Percentiles rank a stretch among this genome's conserved stretches.
Conservation (phyloP, 2,797 vertebrate genomes). For the Valencia hispanica region DNA sequence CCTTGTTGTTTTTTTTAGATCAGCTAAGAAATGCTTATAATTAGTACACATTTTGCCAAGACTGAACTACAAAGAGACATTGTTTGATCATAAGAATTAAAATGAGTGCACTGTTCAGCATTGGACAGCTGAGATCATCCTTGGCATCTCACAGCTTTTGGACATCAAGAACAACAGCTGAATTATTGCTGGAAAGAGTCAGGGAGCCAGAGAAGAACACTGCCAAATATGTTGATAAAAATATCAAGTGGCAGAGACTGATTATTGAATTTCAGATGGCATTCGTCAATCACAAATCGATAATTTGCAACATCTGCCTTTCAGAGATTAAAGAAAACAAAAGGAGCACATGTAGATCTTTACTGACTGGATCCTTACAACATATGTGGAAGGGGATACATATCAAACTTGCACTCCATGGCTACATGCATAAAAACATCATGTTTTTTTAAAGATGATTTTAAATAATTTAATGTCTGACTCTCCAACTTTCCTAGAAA, state of each 20-base stretch:
- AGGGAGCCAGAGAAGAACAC: neutral
- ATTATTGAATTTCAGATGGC: neutral
- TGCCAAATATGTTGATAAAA: slow-evolving; percentile 32
- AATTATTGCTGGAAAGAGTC: slow-evolving; percentile 40
- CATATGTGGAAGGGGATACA: slow-evolving; percentile 48
- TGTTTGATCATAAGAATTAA: slow-evolving; percentile 30
- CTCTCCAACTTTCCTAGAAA: slow-evolving; percentile 16
- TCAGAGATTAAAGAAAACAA: slow-evolving; percentile 19
- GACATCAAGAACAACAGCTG: slow-evolving; percentile 29
- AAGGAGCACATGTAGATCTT: neutral
- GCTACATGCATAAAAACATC: slow-evolving; percentile 31
- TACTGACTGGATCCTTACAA: slow-evolving; percentile 24
- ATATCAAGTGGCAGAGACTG: slow-evolving; percentile 8
- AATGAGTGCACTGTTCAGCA: slow-evolving; percentile 32
- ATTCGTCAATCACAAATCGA: neutral
- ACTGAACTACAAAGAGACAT: slow-evolving; percentile 22
- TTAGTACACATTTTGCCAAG: slow-evolving; percentile 24
- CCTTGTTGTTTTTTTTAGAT: neutral
- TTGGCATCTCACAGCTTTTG: slow-evolving; percentile 40
- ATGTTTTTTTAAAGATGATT: slow-evolving; percentile 3
- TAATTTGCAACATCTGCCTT: slow-evolving; percentile 1
- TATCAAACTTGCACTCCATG: slow-evolving; percentile 40
- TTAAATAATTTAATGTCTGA: neutral
- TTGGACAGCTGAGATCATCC: slow-evolving; percentile 43
- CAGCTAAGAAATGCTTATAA: neutral